Evolutionary conservation across 2,888 invertebrate genomes (phyloP).

Genomic region (Torymus texanus): DNA sequence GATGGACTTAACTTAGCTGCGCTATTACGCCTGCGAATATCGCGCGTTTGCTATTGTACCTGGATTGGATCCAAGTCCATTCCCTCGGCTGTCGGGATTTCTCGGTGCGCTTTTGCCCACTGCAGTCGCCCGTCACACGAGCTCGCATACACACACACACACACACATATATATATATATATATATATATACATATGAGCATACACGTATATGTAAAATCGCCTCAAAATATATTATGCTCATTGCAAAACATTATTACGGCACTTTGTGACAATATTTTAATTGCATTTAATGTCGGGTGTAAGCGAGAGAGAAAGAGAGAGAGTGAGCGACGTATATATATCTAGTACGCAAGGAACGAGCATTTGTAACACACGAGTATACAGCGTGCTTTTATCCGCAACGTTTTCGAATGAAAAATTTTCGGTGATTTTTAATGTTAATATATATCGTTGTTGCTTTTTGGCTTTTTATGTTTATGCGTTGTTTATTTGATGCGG

Average conservation of each 20-base stretch:
- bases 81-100: slow-evolving; percentile 38
- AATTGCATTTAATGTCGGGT: slow-evolving; percentile 36
- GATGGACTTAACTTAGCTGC: slow-evolving; percentile 58
- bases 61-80: slow-evolving; percentile 60
- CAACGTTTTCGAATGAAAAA: slow-evolving; percentile 20
- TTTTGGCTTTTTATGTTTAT: slow-evolving; percentile 1
- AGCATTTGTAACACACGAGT: background rate
- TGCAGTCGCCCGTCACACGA: background rate
- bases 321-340: background rate
- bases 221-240: slow-evolving; percentile 47
- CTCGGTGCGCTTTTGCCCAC: slow-evolving; percentile 23
- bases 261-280: slow-evolving; percentile 50
- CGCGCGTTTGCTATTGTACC: slow-evolving; percentile 51
- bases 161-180: slow-evolving; percentile 7
- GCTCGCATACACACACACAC: background rate
- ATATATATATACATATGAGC: too few relatives aligned
- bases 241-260: slow-evolving; percentile 53
- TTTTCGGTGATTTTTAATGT: slow-evolving; percentile 6
- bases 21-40: slow-evolving; percentile 58
- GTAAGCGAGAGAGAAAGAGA: too few relatives aligned
- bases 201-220: slow-evolving; percentile 12
- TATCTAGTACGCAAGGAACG: background rate
- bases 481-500: background rate
- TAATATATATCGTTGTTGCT: background rate
- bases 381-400: background rate